Evolutionary conservation across 2,113 vertebrate species (phyloP), one percentile per base, ranked within the genome.

Genomic region (Piprites chloris): DNA sequence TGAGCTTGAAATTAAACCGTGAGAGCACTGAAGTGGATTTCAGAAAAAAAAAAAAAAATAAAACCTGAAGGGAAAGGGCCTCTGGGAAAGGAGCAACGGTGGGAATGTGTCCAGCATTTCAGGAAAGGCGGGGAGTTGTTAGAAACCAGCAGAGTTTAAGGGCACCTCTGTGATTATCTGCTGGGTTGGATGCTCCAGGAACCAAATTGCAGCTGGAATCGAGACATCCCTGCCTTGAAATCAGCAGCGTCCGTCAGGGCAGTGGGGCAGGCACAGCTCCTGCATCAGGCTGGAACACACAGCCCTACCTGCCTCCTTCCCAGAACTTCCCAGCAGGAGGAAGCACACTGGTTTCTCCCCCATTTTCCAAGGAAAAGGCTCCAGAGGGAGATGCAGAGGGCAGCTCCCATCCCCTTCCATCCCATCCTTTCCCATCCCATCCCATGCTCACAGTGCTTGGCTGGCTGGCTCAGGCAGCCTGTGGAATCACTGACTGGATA

Each of bases 191-290:
- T 14, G 55, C 21, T 47, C 3, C 42, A 11, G 59, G 53, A 75
- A 8, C 61, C 7, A 17, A 53, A 68, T 67, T 52, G 33, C 91
- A 78, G 66, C 69, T 1, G 9, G 69, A 39, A 39, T 41, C 5
- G 22, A 6, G 49, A 59, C 53, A 9, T 1, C 44, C 62, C 50
- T 35, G 78, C 82, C 65, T 30, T 0, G 2, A 9, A 26, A 53
- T 9, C n/a, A 15, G 42, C 26, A 4, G 17, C 0, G 1, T 35
- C 39, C 39, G 2, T 19, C 65, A 22, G 44, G 42, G 73, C 7
- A 15, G 6, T 0, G 11, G 35, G 63, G 33, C 50, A 12, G 42
- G 24, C 30, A 19, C 0, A 1, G 53, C 58, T 86, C 52, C 11
- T 20, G 2, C 3, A 2, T 5, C 12, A 4, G 35, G 42, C 4